Evolutionary conservation across 2,888 invertebrate genomes (phyloP).

Genomic region (Emmelina monodactyla): DNA sequence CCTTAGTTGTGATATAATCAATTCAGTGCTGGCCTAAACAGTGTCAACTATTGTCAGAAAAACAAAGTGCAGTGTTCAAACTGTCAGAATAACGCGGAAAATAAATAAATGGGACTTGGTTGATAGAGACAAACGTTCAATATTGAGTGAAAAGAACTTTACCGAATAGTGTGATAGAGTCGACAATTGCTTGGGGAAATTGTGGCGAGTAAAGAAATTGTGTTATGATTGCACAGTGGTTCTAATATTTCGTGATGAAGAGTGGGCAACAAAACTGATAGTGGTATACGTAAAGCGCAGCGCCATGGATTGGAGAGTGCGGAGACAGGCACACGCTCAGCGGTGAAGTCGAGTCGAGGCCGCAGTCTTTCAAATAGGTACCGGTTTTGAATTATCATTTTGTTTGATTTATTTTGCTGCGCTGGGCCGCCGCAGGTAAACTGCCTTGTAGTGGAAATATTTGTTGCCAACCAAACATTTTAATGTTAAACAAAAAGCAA

Average conservation of each 20-base stretch:
- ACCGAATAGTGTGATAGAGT: constrained; percentile 25
- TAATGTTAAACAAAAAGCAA: no score
- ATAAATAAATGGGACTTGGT: constrained; percentile 60
- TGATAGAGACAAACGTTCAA: constrained; percentile 28
- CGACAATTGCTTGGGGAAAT: constrained; percentile 26
- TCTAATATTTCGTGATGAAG: constrained; percentile 33
- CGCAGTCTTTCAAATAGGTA: constrained; percentile 59
- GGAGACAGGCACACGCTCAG: constrained; percentile 35
- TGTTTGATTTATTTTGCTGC: constrained; percentile 53
- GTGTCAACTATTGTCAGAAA: no score
- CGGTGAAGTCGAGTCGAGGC: constrained; percentile 54
- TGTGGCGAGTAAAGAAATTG: constrained; percentile 27
- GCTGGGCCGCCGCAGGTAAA: constrained; percentile 32
- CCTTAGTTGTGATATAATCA: neutral
- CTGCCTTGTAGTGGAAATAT: constrained; percentile 20
- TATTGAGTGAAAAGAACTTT: constrained; percentile 34
- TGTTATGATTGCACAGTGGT: constrained; percentile 26
- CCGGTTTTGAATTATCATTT: constrained; percentile 63
- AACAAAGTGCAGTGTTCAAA: constrained; percentile 24
- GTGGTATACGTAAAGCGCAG: constrained; percentile 18
- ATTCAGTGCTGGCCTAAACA: no score
- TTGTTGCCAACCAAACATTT: no score
- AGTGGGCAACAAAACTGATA: constrained; percentile 23
- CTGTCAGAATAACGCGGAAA: constrained; percentile 56
- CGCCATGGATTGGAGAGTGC: constrained; percentile 50